Percentiles rank a stretch among this genome's conserved stretches.
phyloP scores from a whole-genome alignment of 30 jellyfish, hydroid and myxozoan species.

The Hydractinia echinata region DNA sequence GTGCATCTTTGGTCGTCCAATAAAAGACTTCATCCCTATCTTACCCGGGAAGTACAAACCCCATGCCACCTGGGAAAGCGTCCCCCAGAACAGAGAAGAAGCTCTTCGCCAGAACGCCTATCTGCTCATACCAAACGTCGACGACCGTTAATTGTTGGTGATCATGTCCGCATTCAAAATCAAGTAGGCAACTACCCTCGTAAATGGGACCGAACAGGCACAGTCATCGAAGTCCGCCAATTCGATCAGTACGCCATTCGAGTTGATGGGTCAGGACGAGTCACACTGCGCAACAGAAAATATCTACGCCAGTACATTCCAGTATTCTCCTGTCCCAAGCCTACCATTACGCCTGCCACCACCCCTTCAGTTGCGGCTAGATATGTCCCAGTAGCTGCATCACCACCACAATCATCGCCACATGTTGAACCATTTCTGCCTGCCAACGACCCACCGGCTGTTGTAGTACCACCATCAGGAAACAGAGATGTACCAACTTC shows the following conservation, averaged over 20 bases:
- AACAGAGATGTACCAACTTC: too few species aligned
- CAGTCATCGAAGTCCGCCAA: conserved; percentile 7
- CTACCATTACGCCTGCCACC: too few species aligned
- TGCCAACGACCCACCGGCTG: too few species aligned
- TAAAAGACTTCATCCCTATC: conserved; percentile 26
- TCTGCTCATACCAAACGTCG: background rate
- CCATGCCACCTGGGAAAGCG: conserved; percentile 25
- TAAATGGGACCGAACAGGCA: conserved; percentile 19
- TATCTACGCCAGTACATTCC: conserved; percentile 9
- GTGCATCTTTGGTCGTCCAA: conserved; percentile 31
- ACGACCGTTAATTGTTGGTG: conserved; percentile 12
- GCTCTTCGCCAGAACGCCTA: background rate
- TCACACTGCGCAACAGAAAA: conserved; percentile 22
- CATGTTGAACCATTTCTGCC: too few species aligned
- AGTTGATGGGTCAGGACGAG: conserved; percentile 22
- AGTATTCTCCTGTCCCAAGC: too few species aligned
- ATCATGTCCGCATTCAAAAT: background rate
- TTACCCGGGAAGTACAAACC: conserved; percentile 30
- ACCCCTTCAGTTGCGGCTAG: too few species aligned
- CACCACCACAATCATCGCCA: too few species aligned
- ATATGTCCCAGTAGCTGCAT: too few species aligned
- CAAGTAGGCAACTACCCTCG: background rate
- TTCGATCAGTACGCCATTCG: conserved; percentile 12
- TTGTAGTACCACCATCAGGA: too few species aligned
- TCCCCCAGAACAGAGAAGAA: background rate